A percentile compares a stretch with the other conserved stretches of the same genome.
Evolutionary conservation across 1,140 invertebrate genomes (phyloP).

Genomic region (Drosophila lowei): DNA sequence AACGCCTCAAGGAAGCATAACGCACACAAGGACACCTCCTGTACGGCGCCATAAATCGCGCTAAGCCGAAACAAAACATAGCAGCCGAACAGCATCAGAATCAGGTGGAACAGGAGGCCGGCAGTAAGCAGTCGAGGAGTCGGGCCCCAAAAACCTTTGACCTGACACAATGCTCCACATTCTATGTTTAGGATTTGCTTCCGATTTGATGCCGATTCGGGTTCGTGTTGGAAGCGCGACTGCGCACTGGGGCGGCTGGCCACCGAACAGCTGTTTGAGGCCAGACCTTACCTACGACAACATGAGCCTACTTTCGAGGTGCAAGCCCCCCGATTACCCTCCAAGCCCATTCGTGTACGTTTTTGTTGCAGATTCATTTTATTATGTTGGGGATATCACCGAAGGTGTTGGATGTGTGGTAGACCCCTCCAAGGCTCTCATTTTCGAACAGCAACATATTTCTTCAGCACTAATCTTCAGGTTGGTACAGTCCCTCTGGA

Average conservation of each 20-base stretch:
- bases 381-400: neutral
- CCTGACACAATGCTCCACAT: slow-evolving; percentile 81
- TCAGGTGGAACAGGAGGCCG: slow-evolving; percentile 28
- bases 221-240: slow-evolving; percentile 43
- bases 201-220: neutral
- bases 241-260: slow-evolving; percentile 34
- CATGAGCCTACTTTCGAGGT: slow-evolving; percentile 28
- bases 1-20: slow-evolving; percentile 45
- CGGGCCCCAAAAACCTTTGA: slow-evolving; percentile 58
- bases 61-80: slow-evolving; percentile 72
- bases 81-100: slow-evolving; percentile 45
- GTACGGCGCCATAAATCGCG: slow-evolving; percentile 68
- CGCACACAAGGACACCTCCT: slow-evolving; percentile 39
- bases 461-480: slow-evolving; percentile 16
- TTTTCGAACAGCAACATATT: slow-evolving; percentile 23
- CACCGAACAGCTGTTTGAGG: slow-evolving; percentile 61
- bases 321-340: neutral
- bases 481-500: neutral
- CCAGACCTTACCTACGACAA: slow-evolving; percentile 68
- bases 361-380: slow-evolving; percentile 1
- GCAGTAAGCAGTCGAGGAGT: neutral
- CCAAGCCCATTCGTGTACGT: slow-evolving; percentile 1
- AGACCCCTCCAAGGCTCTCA: slow-evolving; percentile 13
- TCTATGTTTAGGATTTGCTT: slow-evolving; percentile 61
- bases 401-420: neutral